Evolutionary conservation across 2,113 vertebrate species (phyloP).

Genomic region (Oreochromis niloticus): DNA sequence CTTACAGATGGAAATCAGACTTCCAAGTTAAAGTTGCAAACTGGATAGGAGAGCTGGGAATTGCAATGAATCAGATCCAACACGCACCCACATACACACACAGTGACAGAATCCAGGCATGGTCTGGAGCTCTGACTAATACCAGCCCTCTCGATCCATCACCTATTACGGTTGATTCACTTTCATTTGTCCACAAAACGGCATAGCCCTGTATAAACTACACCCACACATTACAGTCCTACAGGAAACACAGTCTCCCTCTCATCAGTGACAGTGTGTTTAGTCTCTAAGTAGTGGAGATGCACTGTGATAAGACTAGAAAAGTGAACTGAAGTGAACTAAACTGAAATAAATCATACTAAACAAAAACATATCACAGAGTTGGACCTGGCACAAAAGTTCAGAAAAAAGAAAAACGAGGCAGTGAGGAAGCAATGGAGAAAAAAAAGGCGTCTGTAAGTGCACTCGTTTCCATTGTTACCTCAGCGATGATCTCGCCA

Average conservation of each 20-base stretch:
- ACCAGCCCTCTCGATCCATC: constrained; percentile 8
- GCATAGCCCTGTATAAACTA: constrained; percentile 16
- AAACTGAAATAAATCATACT: background rate
- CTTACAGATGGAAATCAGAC: constrained; percentile 24
- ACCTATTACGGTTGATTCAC: constrained; percentile 20
- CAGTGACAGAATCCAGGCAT: constrained; percentile 40
- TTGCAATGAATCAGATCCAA: constrained; percentile 16
- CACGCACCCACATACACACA: constrained; percentile 4
- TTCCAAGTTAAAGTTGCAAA: background rate
- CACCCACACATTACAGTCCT: constrained; percentile 16
- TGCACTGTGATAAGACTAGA: background rate
- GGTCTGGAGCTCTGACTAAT: constrained; percentile 25
- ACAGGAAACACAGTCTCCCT: background rate
- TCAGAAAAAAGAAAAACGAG: background rate
- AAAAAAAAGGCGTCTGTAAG: background rate
- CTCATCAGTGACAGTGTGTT: constrained; percentile 38
- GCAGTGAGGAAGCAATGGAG: background rate
- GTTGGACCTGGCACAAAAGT: background rate
- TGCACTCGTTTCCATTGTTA: constrained; percentile 36
- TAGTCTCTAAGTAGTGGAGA: constrained; percentile 38
- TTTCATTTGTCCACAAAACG: constrained; percentile 15
- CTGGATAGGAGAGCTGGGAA: background rate
- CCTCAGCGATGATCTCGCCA: constrained; percentile 96
- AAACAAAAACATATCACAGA: background rate
- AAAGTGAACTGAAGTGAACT: background rate